A percentile compares a stretch with the other conserved stretches of the same genome.
Evolutionary conservation across 2,113 vertebrate genomes (phyloP).

Genomic region (Marmota flaviventris): DNA sequence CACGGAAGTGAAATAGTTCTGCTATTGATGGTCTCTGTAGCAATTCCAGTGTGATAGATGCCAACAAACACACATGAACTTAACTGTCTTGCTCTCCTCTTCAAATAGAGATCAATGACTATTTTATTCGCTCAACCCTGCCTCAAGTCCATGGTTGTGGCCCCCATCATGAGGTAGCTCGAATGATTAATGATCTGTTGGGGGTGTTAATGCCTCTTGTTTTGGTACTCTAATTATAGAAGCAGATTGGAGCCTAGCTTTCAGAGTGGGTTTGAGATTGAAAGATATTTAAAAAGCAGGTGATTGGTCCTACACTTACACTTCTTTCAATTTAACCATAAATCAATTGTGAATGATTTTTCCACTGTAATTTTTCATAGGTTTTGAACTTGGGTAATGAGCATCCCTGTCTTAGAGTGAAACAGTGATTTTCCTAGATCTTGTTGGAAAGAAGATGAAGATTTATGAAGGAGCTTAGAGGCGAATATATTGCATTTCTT

Average conservation of each 20-base stretch:
- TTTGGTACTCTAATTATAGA: slow-evolving; percentile 85
- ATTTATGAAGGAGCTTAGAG: slow-evolving; percentile 82
- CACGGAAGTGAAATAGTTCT: neutral
- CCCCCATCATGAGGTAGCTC: slow-evolving; percentile 79
- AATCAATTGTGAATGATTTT: slow-evolving; percentile 86
- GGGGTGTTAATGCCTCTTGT: slow-evolving; percentile 82
- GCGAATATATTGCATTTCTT: slow-evolving; percentile 79
- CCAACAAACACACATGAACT: neutral
- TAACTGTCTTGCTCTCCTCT: slow-evolving; percentile 49
- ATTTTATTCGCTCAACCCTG: slow-evolving; percentile 78
- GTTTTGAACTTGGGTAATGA: slow-evolving; percentile 85
- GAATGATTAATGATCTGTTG: slow-evolving; percentile 85
- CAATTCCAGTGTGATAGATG: neutral
- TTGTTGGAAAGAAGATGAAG: slow-evolving; percentile 82
- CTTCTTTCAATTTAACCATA: slow-evolving; percentile 85
- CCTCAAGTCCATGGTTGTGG: slow-evolving; percentile 61
- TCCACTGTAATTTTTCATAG: slow-evolving; percentile 86
- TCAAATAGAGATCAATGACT: slow-evolving; percentile 82
- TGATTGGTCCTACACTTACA: slow-evolving; percentile 78
- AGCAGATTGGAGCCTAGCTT: slow-evolving; percentile 82
- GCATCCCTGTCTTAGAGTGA: slow-evolving; percentile 80
- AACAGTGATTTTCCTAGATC: slow-evolving; percentile 85
- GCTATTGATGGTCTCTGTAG: neutral
- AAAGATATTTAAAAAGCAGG: slow-evolving; percentile 84
- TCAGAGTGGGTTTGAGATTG: slow-evolving; percentile 79